A percentile compares a stretch with the other conserved stretches of the same genome.
Evolutionary conservation across 2,888 invertebrate genomes (phyloP).

Genomic region (Microctonus brassicae): DNA sequence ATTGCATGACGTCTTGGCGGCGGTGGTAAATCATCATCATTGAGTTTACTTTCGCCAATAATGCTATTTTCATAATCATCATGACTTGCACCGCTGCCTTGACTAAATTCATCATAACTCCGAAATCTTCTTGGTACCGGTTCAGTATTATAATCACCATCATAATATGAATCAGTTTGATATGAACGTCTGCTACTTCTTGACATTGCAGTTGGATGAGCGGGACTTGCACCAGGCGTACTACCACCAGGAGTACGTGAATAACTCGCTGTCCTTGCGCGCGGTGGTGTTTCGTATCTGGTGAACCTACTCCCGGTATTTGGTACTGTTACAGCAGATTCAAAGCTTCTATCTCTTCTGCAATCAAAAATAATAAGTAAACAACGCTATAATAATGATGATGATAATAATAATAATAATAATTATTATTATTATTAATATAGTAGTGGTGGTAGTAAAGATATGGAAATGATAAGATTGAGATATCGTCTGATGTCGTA

Average conservation of each 20-base stretch:
- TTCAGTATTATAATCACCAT: constrained; percentile 62
- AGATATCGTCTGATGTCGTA: not conserved
- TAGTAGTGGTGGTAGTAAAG: not conserved
- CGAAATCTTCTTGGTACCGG: constrained; percentile 71
- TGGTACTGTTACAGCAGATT: constrained; percentile 65
- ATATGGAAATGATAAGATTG: not conserved
- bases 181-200: constrained; percentile 67
- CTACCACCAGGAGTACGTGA: constrained; percentile 69
- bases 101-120: constrained; percentile 81
- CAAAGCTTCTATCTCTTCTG: constrained; percentile 65
- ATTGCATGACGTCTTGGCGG: constrained; percentile 70
- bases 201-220: constrained; percentile 72
- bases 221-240: constrained; percentile 69
- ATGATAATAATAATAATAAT: too few species aligned
- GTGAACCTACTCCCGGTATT: constrained; percentile 70
- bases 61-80: constrained; percentile 72
- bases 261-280: constrained; percentile 73
- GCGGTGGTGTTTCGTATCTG: constrained; percentile 75
- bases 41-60: constrained; percentile 60
- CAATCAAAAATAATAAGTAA: constrained; percentile 33
- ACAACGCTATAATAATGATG: not conserved
- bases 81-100: constrained; percentile 77
- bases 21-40: constrained; percentile 69
- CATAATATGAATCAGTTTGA: constrained; percentile 66
- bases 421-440: too few species aligned